Evolutionary conservation across 53 echinoderm and acorn worm species (phyloP).

Genomic region (Henricia sp.): DNA sequence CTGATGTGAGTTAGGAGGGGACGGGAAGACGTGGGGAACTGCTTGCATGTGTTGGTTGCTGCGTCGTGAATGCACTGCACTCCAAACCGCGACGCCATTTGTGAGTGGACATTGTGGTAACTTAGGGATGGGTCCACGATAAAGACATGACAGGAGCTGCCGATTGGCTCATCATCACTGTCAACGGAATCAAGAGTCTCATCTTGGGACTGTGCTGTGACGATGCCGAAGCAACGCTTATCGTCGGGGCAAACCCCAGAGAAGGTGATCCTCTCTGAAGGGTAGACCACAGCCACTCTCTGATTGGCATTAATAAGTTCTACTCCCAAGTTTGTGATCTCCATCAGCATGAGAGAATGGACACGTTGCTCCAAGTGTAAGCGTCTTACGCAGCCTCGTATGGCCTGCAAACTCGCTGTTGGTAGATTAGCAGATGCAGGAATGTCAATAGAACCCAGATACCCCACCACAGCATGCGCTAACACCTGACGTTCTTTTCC

Average conservation of each 20-base stretch:
- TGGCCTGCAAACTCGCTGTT: constrained; percentile 97
- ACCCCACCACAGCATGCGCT: constrained; percentile 88
- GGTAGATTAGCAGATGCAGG: constrained; percentile 96
- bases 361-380: constrained; percentile 92
- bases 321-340: constrained; percentile 80
- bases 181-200: constrained; percentile 64
- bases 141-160: constrained; percentile 98
- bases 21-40: constrained; percentile 86
- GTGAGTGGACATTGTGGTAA: constrained; percentile 81
- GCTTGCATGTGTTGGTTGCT: constrained; percentile 82
- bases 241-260: constrained; percentile 97
- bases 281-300: constrained; percentile 83
- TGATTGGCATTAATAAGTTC: constrained; percentile 80
- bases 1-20: constrained; percentile 78
- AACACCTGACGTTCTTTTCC: constrained; percentile 32
- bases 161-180: constrained; percentile 87
- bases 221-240: constrained; percentile 95
- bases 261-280: constrained; percentile 87
- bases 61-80: constrained; percentile 77
- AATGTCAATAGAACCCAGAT: constrained; percentile 96
- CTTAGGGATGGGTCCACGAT: constrained; percentile 89
- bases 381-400: constrained; percentile 94
- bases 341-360: constrained; percentile 95
- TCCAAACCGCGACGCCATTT: constrained; percentile 81
- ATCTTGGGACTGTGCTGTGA: constrained; percentile 80